phyloP scores from a whole-genome alignment of 2,113 vertebrate genomes.

The Lophotis ruficrista region DNA sequence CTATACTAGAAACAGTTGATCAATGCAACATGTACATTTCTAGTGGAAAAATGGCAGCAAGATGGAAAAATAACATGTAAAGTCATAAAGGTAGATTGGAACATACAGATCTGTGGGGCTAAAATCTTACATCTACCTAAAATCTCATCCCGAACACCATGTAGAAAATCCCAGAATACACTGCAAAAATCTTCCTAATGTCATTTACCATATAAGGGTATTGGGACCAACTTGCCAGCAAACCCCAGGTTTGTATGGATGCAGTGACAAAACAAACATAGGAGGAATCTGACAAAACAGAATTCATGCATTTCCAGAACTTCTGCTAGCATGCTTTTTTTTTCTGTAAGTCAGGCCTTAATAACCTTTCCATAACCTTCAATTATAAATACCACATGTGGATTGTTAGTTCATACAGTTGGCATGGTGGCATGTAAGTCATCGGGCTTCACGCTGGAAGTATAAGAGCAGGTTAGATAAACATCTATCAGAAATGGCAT shows the following conservation, averaged over 20 bases:
- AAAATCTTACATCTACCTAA: neutral
- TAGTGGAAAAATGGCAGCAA: neutral
- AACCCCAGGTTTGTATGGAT: neutral
- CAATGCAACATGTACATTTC: neutral
- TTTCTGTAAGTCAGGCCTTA: neutral
- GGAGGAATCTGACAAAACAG: neutral
- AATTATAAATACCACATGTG: neutral
- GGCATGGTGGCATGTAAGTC: neutral
- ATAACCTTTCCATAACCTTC: neutral
- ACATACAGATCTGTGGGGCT: neutral
- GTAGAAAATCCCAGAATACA: neutral
- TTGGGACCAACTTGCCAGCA: neutral
- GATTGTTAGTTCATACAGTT: neutral
- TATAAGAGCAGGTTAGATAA: neutral
- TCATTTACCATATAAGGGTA: accelerated
- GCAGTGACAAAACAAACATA: neutral
- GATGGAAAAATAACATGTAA: neutral
- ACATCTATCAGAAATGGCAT: neutral
- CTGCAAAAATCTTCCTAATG: neutral
- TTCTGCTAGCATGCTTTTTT: neutral
- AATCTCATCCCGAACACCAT: neutral
- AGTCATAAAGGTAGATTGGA: neutral
- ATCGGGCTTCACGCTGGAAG: neutral
- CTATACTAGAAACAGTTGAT: neutral
- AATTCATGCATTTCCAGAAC: neutral